These are phyloP conservation scores for Mnemiopsis leidyi DNA, from an alignment of 37 sponge, comb jelly and placozoan species.

Conservation along the genomic window DNA sequence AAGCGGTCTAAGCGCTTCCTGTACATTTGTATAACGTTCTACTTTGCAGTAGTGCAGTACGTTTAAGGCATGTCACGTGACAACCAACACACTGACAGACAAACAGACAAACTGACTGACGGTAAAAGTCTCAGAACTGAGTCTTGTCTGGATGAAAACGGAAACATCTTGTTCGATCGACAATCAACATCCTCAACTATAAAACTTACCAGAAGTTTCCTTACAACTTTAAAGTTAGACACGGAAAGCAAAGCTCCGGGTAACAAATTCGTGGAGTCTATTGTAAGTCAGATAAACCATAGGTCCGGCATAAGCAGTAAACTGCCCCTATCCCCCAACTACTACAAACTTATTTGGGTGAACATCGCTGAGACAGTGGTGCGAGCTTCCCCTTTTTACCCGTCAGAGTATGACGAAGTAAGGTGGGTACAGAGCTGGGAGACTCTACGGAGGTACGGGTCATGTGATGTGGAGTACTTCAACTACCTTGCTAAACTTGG, in stretches of 20 bases:
- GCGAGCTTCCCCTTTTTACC: neutral
- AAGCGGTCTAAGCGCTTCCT: neutral
- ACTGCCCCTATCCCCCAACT: conserved; percentile 35
- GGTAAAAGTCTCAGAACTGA: neutral
- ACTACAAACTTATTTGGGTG: neutral
- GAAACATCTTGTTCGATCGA: neutral
- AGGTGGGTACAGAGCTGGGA: neutral
- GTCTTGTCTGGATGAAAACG: neutral
- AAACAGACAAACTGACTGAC: neutral
- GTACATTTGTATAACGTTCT: neutral
- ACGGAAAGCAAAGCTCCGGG: neutral
- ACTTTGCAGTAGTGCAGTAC: neutral
- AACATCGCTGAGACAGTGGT: neutral
- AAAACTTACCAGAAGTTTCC: neutral
- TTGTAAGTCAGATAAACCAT: neutral
- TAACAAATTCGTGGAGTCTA: neutral
- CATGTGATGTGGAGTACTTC: neutral
- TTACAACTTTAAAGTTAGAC: neutral
- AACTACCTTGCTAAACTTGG: neutral
- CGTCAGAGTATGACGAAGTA: neutral
- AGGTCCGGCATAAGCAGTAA: neutral
- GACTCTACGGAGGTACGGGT: neutral
- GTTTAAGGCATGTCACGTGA: neutral
- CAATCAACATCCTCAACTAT: neutral
- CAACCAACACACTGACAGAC: neutral